A percentile compares a stretch with the other conserved stretches of the same genome.
Conservation (phyloP, 2,797 vertebrate species). For the Propithecus deckenii region DNA sequence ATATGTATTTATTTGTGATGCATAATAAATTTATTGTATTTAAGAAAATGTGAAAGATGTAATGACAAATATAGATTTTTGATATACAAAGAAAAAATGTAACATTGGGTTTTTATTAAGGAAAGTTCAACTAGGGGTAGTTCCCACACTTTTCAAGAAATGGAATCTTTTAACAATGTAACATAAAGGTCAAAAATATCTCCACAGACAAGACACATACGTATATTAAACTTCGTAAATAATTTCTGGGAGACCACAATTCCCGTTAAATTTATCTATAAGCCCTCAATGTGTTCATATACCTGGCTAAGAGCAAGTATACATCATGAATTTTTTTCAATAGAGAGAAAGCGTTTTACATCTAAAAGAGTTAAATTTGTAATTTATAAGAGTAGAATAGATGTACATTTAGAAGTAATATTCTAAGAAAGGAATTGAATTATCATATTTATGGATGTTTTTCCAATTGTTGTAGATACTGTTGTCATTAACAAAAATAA, state of each 20-base stretch:
- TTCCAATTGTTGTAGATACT: background rate
- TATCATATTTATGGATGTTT: background rate
- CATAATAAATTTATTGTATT: background rate
- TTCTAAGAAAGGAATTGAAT: background rate
- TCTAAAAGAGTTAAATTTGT: background rate
- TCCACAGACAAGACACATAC: background rate
- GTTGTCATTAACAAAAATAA: background rate
- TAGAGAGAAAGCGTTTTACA: background rate
- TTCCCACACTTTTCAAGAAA: background rate
- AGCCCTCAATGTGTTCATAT: too few relatives aligned
- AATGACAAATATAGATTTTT: background rate
- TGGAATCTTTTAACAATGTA: background rate
- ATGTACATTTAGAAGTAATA: background rate
- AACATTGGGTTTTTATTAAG: background rate
- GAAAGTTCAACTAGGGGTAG: background rate
- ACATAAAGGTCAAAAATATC: background rate
- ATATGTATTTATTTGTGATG: background rate
- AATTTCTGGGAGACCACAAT: background rate
- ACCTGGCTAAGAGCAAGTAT: background rate
- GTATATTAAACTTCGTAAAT: background rate
- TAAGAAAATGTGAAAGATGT: background rate
- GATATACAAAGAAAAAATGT: background rate
- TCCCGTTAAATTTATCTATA: background rate
- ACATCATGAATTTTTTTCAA: background rate
- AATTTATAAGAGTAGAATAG: background rate